A percentile compares a stretch with the other conserved stretches of the same genome.
phyloP scores from a whole-genome alignment of 2,797 vertebrate genomes.

The Pseudocheirus occidentalis region DNA sequence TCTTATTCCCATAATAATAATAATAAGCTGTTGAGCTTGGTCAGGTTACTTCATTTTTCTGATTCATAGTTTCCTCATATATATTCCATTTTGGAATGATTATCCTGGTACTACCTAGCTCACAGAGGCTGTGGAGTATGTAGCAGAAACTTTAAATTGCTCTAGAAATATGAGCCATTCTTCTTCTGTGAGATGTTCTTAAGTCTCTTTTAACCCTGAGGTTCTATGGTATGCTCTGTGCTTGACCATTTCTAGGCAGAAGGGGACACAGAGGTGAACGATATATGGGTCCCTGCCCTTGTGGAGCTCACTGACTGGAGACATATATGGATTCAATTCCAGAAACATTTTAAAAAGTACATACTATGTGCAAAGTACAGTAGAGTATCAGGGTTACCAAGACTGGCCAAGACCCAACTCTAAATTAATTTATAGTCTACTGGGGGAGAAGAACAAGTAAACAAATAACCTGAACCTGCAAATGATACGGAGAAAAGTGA shows the following conservation, averaged over 20 bases:
- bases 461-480: neutral
- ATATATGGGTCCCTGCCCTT: neutral
- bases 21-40: neutral
- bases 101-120: neutral
- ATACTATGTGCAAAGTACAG: neutral
- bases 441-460: neutral
- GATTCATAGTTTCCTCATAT: constrained; percentile 1
- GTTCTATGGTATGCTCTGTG: neutral
- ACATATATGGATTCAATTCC: neutral
- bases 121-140: neutral
- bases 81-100: neutral
- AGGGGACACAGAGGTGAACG: neutral
- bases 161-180: neutral
- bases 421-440: neutral
- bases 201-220: neutral
- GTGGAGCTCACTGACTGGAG: neutral
- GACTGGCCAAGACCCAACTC: neutral
- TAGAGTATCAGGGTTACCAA: neutral
- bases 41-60: neutral
- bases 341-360: neutral
- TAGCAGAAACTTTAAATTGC: neutral
- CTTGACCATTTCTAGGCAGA: neutral
- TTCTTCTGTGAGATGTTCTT: neutral
- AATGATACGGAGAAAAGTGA: neutral
- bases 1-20: neutral